Evolutionary conservation across 35 echinoderm and acorn worm genomes (phyloP).

Genomic region (Acanthaster planci): DNA sequence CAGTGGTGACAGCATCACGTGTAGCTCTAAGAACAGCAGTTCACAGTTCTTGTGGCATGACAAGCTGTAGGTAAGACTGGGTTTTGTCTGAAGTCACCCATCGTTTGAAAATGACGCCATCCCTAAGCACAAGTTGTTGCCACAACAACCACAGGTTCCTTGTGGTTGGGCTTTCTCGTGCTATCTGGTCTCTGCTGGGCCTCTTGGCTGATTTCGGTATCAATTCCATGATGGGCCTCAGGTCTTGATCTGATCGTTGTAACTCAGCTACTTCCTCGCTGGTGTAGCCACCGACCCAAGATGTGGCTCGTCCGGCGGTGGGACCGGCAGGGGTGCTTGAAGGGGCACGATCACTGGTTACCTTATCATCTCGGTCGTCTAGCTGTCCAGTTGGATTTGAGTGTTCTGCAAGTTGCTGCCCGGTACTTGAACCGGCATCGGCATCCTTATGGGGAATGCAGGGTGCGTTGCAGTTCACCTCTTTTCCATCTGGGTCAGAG

Average conservation of each 20-base stretch:
- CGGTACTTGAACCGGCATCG: too few relatives aligned
- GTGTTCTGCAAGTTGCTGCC: too few relatives aligned
- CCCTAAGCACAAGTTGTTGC: neutral
- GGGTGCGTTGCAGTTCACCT: too few relatives aligned
- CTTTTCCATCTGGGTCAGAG: too few relatives aligned
- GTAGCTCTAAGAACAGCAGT: neutral
- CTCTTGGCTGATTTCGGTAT: neutral
- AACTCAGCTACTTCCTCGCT: neutral
- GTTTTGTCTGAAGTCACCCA: neutral
- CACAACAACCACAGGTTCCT: conserved; percentile 32
- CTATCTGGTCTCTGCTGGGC: neutral
- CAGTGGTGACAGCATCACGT: conserved; percentile 21
- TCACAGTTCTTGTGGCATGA: neutral
- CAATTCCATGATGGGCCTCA: neutral
- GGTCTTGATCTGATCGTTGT: conserved; percentile 29
- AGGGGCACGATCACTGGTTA: neutral
- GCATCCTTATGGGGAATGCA: too few relatives aligned
- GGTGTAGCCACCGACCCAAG: neutral
- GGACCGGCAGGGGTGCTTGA: neutral
- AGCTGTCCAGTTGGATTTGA: too few relatives aligned
- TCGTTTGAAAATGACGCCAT: conserved; percentile 24
- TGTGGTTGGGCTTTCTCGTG: neutral
- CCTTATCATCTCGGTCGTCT: too few relatives aligned
- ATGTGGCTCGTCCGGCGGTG: neutral
- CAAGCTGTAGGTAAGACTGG: neutral